Conservation (phyloP, 2,797 vertebrate genomes). For the Alcedo atthis region DNA sequence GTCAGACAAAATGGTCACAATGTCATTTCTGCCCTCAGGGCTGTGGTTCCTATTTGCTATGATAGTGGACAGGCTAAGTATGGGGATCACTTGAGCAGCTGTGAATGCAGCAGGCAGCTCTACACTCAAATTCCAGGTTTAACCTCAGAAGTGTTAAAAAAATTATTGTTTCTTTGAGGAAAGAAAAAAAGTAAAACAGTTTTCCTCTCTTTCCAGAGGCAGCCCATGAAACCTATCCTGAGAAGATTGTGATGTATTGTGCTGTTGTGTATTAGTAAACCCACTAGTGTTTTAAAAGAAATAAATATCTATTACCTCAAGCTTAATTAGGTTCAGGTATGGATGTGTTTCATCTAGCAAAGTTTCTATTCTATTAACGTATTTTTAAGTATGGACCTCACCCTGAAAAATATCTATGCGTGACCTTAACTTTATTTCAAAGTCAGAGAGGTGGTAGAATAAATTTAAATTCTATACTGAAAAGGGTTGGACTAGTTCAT, state of each 20-base stretch:
- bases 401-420: not conserved
- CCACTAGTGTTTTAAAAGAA: not conserved
- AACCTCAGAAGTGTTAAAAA: not conserved
- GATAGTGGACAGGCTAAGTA: not conserved
- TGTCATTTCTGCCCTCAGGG: not conserved
- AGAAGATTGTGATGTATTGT: not conserved
- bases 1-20: not conserved
- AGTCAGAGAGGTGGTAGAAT: not conserved
- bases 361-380: not conserved
- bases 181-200: not conserved
- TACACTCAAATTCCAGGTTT: not conserved
- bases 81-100: accelerated
- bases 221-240: not conserved
- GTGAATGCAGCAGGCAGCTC: not conserved
- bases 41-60: not conserved
- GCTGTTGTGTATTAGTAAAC: not conserved
- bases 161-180: not conserved
- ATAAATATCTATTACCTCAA: not conserved
- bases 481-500: not conserved
- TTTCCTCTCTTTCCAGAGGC: not conserved
- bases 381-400: constrained; percentile 1
- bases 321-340: not conserved
- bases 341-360: not conserved
- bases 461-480: not conserved
- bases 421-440: constrained; percentile 20